Evolutionary conservation across 1,140 invertebrate species (phyloP).

Genomic region (Cherax quadricarinatus): DNA sequence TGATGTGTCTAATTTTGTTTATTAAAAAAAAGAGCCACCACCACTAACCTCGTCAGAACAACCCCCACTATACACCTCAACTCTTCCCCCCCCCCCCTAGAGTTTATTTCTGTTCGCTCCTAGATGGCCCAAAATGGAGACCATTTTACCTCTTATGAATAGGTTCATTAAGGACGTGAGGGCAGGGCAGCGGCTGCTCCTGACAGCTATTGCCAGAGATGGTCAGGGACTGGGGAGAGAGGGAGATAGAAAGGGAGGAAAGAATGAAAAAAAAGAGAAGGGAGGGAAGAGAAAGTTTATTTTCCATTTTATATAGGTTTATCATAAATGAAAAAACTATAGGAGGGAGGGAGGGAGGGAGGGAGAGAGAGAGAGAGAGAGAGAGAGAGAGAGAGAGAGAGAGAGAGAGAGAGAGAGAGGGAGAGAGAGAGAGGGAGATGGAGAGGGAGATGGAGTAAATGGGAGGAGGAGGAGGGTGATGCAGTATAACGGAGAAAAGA

Average conservation of each 20-base stretch:
- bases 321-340: no score
- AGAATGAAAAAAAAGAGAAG: not conserved
- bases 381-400: slow-evolving; percentile 3
- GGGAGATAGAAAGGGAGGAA: not conserved
- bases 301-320: no score
- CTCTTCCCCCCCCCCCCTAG: not conserved
- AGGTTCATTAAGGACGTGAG: not conserved
- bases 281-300: not conserved
- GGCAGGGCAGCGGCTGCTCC: not conserved
- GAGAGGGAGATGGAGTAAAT: no score
- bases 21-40: no score
- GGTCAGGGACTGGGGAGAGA: not conserved
- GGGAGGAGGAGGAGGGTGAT: no score
- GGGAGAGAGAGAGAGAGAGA: not conserved
- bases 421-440: no score
- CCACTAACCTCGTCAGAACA: not conserved
- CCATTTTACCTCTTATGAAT: slow-evolving; percentile 10
- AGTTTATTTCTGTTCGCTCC: not conserved
- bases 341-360: not conserved
- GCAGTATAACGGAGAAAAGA: no score
- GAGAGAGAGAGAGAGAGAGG: not conserved
- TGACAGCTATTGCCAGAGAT: not conserved
- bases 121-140: not conserved
- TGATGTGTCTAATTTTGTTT: no score
- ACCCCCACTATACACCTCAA: not conserved